These are phyloP conservation scores for Argentina silus DNA, from an alignment of 2,797 vertebrate species.

Conservation along the genomic window DNA sequence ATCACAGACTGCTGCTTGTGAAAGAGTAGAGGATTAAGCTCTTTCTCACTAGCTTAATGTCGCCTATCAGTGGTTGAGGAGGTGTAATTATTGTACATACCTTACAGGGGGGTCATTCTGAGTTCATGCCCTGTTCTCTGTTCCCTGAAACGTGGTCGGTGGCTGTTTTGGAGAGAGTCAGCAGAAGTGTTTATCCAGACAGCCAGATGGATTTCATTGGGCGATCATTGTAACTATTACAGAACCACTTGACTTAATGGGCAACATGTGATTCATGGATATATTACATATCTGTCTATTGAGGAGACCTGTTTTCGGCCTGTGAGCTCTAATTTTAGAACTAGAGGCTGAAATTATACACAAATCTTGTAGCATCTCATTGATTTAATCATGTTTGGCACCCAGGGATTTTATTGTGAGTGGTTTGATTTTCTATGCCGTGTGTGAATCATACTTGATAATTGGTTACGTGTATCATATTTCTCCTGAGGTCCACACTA, in stretches of 20 bases:
- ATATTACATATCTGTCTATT: not conserved
- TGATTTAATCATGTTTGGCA: not conserved
- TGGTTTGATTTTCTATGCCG: not conserved
- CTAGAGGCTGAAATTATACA: too few relatives aligned
- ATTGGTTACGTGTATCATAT: not conserved
- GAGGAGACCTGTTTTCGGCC: too few relatives aligned
- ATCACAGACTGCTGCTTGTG: slow-evolving; percentile 27
- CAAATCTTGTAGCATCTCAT: not conserved
- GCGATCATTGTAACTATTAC: too few relatives aligned
- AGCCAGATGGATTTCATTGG: not conserved
- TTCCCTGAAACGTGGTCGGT: slow-evolving; percentile 53
- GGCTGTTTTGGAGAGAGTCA: slow-evolving; percentile 48
- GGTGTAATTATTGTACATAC: slow-evolving; percentile 43
- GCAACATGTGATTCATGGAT: not conserved
- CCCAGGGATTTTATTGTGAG: not conserved
- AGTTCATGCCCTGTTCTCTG: slow-evolving; percentile 37
- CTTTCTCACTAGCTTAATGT: slow-evolving; percentile 44
- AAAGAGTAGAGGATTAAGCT: slow-evolving; percentile 44
- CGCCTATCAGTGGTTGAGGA: slow-evolving; percentile 31
- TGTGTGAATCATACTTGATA: not conserved
- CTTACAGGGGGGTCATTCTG: slow-evolving; percentile 46
- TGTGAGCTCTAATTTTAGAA: too few relatives aligned
- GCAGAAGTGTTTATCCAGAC: slow-evolving; percentile 41
- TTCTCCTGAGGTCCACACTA: too few relatives aligned
- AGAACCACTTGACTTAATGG: not conserved